Percentiles rank a stretch among this genome's conserved stretches.
Conservation (phyloP, 2,797 vertebrate species). For the Semaprochilodus insignis region DNA sequence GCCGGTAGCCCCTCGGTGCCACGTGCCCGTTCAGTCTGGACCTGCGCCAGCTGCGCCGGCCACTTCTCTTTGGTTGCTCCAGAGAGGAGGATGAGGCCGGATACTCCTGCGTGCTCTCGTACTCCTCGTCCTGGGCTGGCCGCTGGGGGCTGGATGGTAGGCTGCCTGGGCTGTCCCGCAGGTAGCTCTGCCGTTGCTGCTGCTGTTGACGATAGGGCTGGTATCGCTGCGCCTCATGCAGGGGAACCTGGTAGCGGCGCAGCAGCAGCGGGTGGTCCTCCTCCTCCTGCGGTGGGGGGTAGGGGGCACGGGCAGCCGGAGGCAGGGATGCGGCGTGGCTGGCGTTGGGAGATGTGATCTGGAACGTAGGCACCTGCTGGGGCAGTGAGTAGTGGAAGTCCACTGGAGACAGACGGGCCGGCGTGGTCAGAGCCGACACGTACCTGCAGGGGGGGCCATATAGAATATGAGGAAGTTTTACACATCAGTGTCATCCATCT, state of each 20-base stretch:
- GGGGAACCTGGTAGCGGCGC: constrained; percentile 86
- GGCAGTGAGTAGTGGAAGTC: constrained; percentile 97
- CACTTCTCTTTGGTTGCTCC: constrained; percentile 96
- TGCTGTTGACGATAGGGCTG: constrained; percentile 91
- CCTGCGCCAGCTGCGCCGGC: constrained; percentile 86
- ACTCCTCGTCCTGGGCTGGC: constrained; percentile 93
- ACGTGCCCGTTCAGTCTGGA: constrained; percentile 94
- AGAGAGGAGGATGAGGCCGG: constrained; percentile 79
- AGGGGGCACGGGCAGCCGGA: constrained; percentile 88
- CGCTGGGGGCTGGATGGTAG: constrained; percentile 93
- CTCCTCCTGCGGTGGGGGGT: constrained; percentile 79
- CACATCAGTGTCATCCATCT: not conserved
- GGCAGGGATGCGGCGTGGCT: constrained; percentile 92
- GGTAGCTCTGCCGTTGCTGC: constrained; percentile 88
- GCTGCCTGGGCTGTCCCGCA: constrained; percentile 93
- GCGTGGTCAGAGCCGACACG: constrained; percentile 96
- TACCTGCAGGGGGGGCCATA: constrained; percentile 80
- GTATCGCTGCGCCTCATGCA: constrained; percentile 88
- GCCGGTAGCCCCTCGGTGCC: constrained; percentile 89
- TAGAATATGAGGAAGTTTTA: too few relatives aligned
- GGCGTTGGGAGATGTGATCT: constrained; percentile 96
- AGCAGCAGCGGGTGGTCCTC: constrained; percentile 90
- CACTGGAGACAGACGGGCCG: constrained; percentile 93
- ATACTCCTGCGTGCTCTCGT: constrained; percentile 97
- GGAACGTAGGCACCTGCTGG: constrained; percentile 94